Conservation (phyloP, 2,113 vertebrate genomes). For the Leuciscus idus region DNA sequence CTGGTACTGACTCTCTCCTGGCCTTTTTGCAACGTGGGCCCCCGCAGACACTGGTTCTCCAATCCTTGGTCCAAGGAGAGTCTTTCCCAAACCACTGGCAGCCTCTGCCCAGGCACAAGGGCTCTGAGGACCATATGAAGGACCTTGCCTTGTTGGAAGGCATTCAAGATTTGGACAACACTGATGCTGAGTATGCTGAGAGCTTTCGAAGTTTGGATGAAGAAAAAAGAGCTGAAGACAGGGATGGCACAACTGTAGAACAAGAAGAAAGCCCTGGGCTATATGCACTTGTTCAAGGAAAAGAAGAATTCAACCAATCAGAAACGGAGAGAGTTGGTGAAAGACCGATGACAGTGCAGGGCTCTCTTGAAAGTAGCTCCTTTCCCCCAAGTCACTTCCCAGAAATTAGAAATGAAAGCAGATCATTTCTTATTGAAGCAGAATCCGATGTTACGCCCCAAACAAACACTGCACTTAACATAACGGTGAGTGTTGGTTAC, state of each 20-base stretch:
- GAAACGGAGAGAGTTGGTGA: slow-evolving; percentile 59
- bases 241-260: slow-evolving; percentile 59
- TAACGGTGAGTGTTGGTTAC: slow-evolving; percentile 52
- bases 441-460: slow-evolving; percentile 15
- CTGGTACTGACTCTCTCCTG: slow-evolving; percentile 78
- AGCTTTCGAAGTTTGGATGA: slow-evolving; percentile 63
- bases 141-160: slow-evolving; percentile 76
- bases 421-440: slow-evolving; percentile 15
- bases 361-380: slow-evolving; percentile 33
- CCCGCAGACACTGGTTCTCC: slow-evolving; percentile 72
- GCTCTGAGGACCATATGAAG: slow-evolving; percentile 76
- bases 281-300: slow-evolving; percentile 59
- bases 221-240: slow-evolving; percentile 64
- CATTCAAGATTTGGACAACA: slow-evolving; percentile 68
- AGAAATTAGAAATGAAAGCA: slow-evolving; percentile 8
- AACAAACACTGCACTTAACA: slow-evolving; percentile 15
- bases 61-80: slow-evolving; percentile 75
- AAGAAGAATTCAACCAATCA: slow-evolving; percentile 73
- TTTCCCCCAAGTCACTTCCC: slow-evolving; percentile 36
- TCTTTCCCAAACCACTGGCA: slow-evolving; percentile 69
- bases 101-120: slow-evolving; percentile 64
- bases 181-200: slow-evolving; percentile 73
- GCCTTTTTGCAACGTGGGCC: slow-evolving; percentile 80
- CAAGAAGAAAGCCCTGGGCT: slow-evolving; percentile 52
- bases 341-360: slow-evolving; percentile 5